phyloP scores from a whole-genome alignment of 2,797 vertebrate genomes.

The Chloroceryle amazona region DNA sequence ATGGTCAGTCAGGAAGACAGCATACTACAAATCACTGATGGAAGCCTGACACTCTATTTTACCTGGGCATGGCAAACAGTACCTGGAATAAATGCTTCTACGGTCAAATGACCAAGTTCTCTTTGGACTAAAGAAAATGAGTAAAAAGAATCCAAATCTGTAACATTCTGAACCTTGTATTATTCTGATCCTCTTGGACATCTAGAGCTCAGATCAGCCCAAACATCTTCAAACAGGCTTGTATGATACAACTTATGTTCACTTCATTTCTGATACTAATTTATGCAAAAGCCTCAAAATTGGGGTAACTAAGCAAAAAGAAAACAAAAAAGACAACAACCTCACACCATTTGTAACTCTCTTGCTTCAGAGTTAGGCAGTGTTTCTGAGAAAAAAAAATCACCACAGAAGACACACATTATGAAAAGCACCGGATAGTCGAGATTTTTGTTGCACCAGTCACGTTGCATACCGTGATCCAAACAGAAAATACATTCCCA shows the following conservation, averaged over 20 bases:
- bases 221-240: background rate
- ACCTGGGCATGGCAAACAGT: background rate
- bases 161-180: background rate
- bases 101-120: background rate
- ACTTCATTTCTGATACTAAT: background rate
- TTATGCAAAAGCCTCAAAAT: conserved; percentile 13
- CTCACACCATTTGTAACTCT: background rate
- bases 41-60: background rate
- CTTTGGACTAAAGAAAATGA: background rate
- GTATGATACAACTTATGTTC: background rate
- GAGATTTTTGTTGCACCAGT: background rate
- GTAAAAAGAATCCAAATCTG: background rate
- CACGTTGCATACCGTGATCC: background rate
- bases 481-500: background rate
- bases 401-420: background rate
- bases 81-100: background rate
- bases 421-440: background rate
- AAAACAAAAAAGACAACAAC: background rate
- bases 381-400: background rate
- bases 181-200: background rate
- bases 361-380: background rate
- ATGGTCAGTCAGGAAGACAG: background rate
- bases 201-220: background rate
- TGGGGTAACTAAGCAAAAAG: background rate
- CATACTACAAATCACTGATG: background rate